Conservation (phyloP, 2,888 invertebrate genomes). For the Pilophorus perplexus region DNA sequence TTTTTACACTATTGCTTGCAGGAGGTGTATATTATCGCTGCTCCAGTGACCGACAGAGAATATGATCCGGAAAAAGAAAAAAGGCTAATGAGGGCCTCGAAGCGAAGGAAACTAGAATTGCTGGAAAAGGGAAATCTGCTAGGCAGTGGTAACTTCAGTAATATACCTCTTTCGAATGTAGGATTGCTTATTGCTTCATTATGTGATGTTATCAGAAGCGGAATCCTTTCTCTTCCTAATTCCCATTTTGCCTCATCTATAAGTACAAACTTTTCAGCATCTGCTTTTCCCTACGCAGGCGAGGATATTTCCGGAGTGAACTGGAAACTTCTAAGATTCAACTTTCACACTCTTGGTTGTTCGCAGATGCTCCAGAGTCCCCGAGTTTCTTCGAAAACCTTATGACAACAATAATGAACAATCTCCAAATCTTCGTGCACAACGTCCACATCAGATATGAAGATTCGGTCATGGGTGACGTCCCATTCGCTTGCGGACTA, state of each 20-base stretch:
- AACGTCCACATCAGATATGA: conserved; percentile 81
- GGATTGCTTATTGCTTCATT: too few relatives aligned
- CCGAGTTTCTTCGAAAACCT: conserved; percentile 64
- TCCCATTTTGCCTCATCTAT: neutral
- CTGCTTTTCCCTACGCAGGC: too few relatives aligned
- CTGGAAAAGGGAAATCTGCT: conserved; percentile 62
- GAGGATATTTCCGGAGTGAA: too few relatives aligned
- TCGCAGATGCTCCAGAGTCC: conserved; percentile 58
- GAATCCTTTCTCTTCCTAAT: too few relatives aligned
- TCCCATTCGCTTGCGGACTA: conserved; percentile 70
- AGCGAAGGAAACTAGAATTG: conserved; percentile 67
- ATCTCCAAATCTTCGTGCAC: conserved; percentile 72
- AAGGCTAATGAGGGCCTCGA: conserved; percentile 68
- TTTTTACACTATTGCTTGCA: conserved; percentile 49
- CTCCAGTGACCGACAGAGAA: conserved; percentile 66
- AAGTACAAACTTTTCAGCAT: too few relatives aligned
- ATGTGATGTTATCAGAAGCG: too few relatives aligned
- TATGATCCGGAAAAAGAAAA: conserved; percentile 74
- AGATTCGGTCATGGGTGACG: conserved; percentile 65
- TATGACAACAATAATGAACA: conserved; percentile 72
- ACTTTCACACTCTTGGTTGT: too few relatives aligned
- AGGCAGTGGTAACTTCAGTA: conserved; percentile 51
- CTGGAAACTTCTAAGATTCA: too few relatives aligned
- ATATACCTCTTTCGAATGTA: too few relatives aligned
- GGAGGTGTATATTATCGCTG: conserved; percentile 72